phyloP scores from a whole-genome alignment of 2,797 vertebrate genomes.

The Sebastes baramenuke region DNA sequence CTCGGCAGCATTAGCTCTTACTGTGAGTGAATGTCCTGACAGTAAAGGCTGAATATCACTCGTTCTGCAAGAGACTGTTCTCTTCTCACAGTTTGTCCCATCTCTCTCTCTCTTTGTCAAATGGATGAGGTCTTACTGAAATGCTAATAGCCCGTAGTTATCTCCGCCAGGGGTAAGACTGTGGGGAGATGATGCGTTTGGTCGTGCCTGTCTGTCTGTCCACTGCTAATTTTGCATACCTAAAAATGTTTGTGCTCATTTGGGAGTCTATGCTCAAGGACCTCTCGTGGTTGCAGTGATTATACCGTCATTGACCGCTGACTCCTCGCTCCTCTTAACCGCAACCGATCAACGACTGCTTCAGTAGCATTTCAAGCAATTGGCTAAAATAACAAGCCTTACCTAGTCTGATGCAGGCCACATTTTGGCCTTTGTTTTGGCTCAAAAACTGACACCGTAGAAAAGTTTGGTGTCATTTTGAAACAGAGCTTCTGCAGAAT shows the following conservation, averaged over 20 bases:
- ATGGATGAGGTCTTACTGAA: neutral
- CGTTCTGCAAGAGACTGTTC: neutral
- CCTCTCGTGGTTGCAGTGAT: neutral
- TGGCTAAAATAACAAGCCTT: neutral
- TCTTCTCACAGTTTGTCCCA: neutral
- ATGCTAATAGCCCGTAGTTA: neutral
- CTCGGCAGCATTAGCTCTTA: neutral
- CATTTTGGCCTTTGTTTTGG: neutral
- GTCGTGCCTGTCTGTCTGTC: neutral
- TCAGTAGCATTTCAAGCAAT: neutral
- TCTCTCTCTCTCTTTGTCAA: neutral
- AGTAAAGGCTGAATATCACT: neutral
- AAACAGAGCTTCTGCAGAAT: neutral
- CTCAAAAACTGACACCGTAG: neutral
- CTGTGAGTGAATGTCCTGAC: neutral
- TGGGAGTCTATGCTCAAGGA: neutral
- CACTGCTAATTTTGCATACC: neutral
- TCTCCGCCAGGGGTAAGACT: neutral
- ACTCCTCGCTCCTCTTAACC: neutral
- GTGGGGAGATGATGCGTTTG: neutral
- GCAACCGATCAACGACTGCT: neutral
- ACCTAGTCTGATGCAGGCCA: neutral
- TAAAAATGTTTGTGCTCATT: neutral
- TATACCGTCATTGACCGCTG: neutral
- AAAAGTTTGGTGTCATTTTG: neutral